Percentiles rank a stretch among this genome's conserved stretches.
Evolutionary conservation across 2,113 vertebrate genomes (phyloP).

Genomic region (Amphiprion ocellaris): DNA sequence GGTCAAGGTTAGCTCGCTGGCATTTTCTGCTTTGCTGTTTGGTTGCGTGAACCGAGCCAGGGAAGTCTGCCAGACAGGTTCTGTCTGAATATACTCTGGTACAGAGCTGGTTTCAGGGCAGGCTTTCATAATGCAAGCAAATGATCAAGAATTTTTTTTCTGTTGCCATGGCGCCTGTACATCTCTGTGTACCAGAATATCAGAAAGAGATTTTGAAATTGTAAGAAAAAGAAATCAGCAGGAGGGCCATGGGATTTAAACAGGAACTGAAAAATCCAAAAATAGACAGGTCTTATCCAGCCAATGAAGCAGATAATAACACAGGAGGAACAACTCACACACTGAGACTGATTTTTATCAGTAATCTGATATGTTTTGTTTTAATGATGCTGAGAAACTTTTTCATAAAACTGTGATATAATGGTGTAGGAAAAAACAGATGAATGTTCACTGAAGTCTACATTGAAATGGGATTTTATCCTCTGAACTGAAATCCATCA

Average conservation of each 20-base stretch:
- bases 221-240: slow-evolving; percentile 6
- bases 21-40: slow-evolving; percentile 53
- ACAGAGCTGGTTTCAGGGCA: slow-evolving; percentile 45
- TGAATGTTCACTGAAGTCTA: too few relatives aligned
- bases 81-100: slow-evolving; percentile 14
- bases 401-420: neutral
- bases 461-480: too few relatives aligned
- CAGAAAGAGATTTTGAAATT: slow-evolving; percentile 46
- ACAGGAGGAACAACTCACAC: neutral
- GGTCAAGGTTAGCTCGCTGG: slow-evolving; percentile 73
- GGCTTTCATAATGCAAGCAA: slow-evolving; percentile 55
- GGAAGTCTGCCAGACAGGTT: slow-evolving; percentile 47
- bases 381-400: neutral
- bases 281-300: slow-evolving; percentile 41
- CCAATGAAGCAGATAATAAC: slow-evolving; percentile 29
- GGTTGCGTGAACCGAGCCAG: slow-evolving; percentile 17
- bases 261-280: slow-evolving; percentile 32
- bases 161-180: slow-evolving; percentile 66
- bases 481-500: too few relatives aligned
- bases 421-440: too few relatives aligned
- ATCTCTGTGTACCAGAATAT: slow-evolving; percentile 47
- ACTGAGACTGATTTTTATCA: neutral
- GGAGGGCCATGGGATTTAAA: slow-evolving; percentile 43
- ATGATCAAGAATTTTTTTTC: slow-evolving; percentile 24
- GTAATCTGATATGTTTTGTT: neutral